A percentile compares a stretch with the other conserved stretches of the same genome.
These are phyloP conservation scores for Danaus chrysippus DNA, from an alignment of 2,888 invertebrate species.

Conservation along the genomic window DNA sequence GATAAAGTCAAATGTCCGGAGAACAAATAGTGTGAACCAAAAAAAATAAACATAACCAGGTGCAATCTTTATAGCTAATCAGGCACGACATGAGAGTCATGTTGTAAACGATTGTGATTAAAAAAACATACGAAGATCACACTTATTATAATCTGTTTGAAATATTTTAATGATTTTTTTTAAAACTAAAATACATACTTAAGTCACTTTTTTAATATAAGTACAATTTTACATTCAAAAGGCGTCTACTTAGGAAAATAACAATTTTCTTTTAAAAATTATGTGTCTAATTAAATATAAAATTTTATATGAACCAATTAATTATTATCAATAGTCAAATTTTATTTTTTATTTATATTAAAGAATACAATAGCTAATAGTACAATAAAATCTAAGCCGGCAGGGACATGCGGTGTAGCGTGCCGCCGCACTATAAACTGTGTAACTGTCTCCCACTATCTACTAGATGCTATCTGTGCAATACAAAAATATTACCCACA, in stretches of 20 bases:
- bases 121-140: not conserved
- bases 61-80: slow-evolving; percentile 8
- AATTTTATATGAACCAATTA: too few species aligned
- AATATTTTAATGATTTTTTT: too few species aligned
- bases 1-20: too few species aligned
- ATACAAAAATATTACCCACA: slow-evolving; percentile 11
- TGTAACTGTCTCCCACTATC: slow-evolving; percentile 34
- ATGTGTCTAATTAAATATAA: too few species aligned
- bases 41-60: slow-evolving; percentile 5
- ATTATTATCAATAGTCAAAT: too few species aligned
- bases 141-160: too few species aligned
- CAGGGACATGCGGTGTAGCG: slow-evolving; percentile 20
- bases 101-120: not conserved
- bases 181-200: not conserved
- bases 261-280: too few species aligned
- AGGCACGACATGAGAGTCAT: slow-evolving; percentile 2
- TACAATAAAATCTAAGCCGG: not conserved
- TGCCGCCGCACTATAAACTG: slow-evolving; percentile 37
- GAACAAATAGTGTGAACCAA: slow-evolving; percentile 2
- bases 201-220: too few species aligned
- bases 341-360: not conserved
- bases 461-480: slow-evolving; percentile 33
- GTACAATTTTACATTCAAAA: too few species aligned
- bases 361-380: not conserved
- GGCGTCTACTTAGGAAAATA: too few species aligned